phyloP scores from a whole-genome alignment of 2,888 invertebrate genomes.

The Heliconius hortense region DNA sequence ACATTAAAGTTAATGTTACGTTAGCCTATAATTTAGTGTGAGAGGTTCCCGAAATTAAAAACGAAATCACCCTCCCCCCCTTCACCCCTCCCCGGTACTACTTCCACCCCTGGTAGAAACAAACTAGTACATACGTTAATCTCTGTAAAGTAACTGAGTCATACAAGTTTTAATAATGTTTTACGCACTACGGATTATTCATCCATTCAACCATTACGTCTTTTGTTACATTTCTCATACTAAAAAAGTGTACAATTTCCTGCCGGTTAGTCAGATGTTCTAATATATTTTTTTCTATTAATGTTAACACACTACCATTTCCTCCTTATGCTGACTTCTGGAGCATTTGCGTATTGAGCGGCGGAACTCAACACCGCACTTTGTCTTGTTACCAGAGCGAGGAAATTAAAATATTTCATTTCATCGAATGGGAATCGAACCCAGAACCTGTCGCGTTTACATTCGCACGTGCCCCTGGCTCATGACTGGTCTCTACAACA shows the following conservation, averaged over 20 bases:
- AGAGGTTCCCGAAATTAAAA: too few relatives aligned
- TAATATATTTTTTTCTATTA: background rate
- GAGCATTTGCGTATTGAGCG: background rate
- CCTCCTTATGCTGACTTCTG: too few relatives aligned
- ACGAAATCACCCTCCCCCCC: too few relatives aligned
- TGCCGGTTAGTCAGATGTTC: background rate
- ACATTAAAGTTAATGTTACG: background rate
- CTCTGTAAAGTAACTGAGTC: background rate
- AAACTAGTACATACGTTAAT: background rate
- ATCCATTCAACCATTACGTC: background rate
- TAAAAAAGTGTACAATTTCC: background rate
- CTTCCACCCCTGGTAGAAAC: background rate
- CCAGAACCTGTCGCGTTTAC: background rate
- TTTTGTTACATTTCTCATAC: background rate
- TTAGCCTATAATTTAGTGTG: too few relatives aligned
- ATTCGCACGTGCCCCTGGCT: too few relatives aligned
- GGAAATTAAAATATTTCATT: background rate
- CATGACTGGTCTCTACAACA: background rate
- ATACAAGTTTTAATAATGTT: background rate
- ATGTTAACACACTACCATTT: too few relatives aligned
- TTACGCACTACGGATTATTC: background rate
- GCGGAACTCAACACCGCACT: too few relatives aligned
- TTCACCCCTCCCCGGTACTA: too few relatives aligned
- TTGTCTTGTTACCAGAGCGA: background rate
- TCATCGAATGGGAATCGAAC: background rate